phyloP scores from a whole-genome alignment of 1,140 invertebrate species.

The Pygmarrhopalites habei region DNA sequence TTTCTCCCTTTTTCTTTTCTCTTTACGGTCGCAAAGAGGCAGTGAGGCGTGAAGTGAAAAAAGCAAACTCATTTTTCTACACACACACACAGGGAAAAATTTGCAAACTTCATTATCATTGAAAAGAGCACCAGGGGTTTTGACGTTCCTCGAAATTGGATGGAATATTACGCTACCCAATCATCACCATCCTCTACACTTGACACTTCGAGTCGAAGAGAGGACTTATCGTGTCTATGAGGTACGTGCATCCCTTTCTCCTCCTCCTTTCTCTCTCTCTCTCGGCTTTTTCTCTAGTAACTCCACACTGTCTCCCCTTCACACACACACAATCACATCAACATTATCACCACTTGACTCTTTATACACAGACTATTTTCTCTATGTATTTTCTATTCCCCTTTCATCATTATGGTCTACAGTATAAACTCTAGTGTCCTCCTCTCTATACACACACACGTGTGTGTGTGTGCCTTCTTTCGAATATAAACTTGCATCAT shows the following conservation, averaged over 20 bases:
- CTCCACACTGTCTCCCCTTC: too few relatives aligned
- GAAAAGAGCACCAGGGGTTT: conserved; percentile 32
- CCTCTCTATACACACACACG: too few relatives aligned
- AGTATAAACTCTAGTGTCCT: too few relatives aligned
- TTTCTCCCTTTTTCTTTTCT: too few relatives aligned
- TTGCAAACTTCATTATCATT: conserved; percentile 34
- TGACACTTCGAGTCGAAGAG: conserved; percentile 30
- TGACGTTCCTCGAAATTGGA: conserved; percentile 33
- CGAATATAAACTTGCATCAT: too few relatives aligned
- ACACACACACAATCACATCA: too few relatives aligned
- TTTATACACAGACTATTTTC: neutral
- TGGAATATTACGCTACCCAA: conserved; percentile 24
- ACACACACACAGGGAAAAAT: conserved; percentile 1
- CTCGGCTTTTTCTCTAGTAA: too few relatives aligned
- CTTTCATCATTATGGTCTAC: too few relatives aligned
- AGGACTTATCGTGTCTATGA: conserved; percentile 29
- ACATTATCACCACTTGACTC: neutral
- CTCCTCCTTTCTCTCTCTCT: neutral
- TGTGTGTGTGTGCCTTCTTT: too few relatives aligned
- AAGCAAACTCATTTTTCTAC: neutral
- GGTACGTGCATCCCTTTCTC: conserved; percentile 12
- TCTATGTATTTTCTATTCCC: neutral
- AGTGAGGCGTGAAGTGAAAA: neutral
- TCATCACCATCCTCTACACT: conserved; percentile 20
- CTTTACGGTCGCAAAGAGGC: too few relatives aligned